phyloP scores from a whole-genome alignment of 1,140 invertebrate genomes.

The Sycophaga agraensis region DNA sequence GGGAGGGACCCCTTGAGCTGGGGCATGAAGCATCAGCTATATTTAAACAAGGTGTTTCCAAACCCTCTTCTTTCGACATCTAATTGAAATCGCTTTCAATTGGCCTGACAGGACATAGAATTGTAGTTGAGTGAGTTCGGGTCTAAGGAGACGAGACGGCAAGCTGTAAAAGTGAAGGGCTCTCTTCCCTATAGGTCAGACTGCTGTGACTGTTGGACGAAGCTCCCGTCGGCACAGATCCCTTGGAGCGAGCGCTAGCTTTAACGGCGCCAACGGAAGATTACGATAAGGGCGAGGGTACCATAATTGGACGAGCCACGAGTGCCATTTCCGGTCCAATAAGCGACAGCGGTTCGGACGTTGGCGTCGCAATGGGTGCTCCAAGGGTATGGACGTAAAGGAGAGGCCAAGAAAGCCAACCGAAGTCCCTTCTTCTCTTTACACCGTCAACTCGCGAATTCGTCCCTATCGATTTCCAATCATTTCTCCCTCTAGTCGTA shows the following conservation, averaged over 20 bases:
- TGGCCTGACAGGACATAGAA: constrained; percentile 5
- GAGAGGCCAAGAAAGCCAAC: neutral
- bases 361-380: too few relatives aligned
- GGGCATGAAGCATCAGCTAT: constrained; percentile 19
- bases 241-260: neutral
- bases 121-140: constrained; percentile 14
- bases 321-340: constrained; percentile 34
- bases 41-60: constrained; percentile 26
- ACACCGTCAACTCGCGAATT: neutral
- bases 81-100: constrained; percentile 26
- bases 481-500: too few relatives aligned
- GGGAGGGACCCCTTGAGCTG: too few relatives aligned
- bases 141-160: too few relatives aligned
- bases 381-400: neutral
- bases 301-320: constrained; percentile 34
- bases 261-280: constrained; percentile 31
- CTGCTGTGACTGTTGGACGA: too few relatives aligned
- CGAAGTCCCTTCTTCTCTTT: neutral
- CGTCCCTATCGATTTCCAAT: constrained; percentile 12
- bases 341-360: constrained; percentile 31
- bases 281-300: neutral
- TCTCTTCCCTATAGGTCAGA: neutral
- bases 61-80: constrained; percentile 7
- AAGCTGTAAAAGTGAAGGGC: neutral
- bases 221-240: too few relatives aligned